A percentile compares a stretch with the other conserved stretches of the same genome.
phyloP scores from a whole-genome alignment of 1,140 invertebrate genomes.

The Bombus cullumanus region DNA sequence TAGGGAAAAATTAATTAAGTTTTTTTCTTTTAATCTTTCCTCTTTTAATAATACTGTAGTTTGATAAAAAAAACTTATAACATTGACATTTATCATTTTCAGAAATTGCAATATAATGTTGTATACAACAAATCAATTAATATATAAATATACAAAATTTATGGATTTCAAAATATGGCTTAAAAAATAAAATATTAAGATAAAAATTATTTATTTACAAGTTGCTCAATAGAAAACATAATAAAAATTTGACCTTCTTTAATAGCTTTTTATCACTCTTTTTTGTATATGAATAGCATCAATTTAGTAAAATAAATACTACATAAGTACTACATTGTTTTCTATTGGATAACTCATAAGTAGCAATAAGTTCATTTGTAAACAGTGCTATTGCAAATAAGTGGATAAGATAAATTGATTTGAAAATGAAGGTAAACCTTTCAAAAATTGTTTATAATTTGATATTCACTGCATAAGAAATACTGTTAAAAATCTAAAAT shows the following conservation, averaged over 20 bases:
- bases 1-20: constrained; percentile 41
- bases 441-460: constrained; percentile 41
- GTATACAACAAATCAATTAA: constrained; percentile 31
- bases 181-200: constrained; percentile 33
- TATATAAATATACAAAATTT: constrained; percentile 45
- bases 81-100: constrained; percentile 46
- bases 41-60: constrained; percentile 26
- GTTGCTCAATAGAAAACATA: constrained; percentile 42
- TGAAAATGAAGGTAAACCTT: constrained; percentile 15
- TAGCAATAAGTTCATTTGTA: constrained; percentile 30
- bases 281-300: not conserved
- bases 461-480: constrained; percentile 35
- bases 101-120: constrained; percentile 26
- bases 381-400: constrained; percentile 36
- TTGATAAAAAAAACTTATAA: constrained; percentile 2
- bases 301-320: not conserved
- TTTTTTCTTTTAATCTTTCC: not conserved
- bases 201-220: constrained; percentile 37
- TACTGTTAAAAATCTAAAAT: constrained; percentile 29
- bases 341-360: constrained; percentile 41
- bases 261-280: not conserved
- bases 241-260: not conserved
- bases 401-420: constrained; percentile 23
- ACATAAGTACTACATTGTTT: constrained; percentile 2
- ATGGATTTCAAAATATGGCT: constrained; percentile 41